Percentiles rank a stretch among this genome's conserved stretches.
These are phyloP conservation scores for Wasmannia auropunctata DNA, from an alignment of 1,140 invertebrate genomes.

Conservation along the genomic window DNA sequence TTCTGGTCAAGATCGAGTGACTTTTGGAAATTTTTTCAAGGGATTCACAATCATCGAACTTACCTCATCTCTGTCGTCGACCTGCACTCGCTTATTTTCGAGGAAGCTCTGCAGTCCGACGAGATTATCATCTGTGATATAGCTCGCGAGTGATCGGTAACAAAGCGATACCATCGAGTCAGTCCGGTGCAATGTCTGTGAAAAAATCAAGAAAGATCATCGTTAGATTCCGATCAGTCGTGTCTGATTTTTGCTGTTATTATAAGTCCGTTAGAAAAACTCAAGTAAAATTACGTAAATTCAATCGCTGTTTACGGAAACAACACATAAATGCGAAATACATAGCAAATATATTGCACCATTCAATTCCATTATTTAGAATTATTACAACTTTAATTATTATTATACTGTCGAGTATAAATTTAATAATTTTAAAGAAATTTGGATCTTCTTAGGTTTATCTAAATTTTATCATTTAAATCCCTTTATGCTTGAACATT, in stretches of 20 bases:
- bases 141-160: conserved; percentile 91
- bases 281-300: conserved; percentile 5
- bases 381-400: background rate
- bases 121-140: conserved; percentile 93
- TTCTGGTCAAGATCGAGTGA: background rate
- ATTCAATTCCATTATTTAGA: background rate
- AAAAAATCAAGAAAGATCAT: conserved; percentile 60
- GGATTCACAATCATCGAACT: conserved; percentile 80
- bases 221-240: background rate
- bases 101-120: conserved; percentile 92
- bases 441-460: background rate
- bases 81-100: conserved; percentile 91
- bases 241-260: conserved; percentile 11
- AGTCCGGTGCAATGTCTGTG: conserved; percentile 87
- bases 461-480: background rate
- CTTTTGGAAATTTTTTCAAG: background rate
- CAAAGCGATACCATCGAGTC: conserved; percentile 96
- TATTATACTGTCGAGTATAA: background rate
- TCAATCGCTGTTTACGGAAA: background rate
- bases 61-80: conserved; percentile 97
- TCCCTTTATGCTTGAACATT: background rate
- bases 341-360: background rate
- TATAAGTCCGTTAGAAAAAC: background rate
- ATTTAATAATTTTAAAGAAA: background rate
- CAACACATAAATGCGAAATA: background rate